phyloP scores from a whole-genome alignment of 2,888 invertebrate genomes.

The Amphipoea oculea region DNA sequence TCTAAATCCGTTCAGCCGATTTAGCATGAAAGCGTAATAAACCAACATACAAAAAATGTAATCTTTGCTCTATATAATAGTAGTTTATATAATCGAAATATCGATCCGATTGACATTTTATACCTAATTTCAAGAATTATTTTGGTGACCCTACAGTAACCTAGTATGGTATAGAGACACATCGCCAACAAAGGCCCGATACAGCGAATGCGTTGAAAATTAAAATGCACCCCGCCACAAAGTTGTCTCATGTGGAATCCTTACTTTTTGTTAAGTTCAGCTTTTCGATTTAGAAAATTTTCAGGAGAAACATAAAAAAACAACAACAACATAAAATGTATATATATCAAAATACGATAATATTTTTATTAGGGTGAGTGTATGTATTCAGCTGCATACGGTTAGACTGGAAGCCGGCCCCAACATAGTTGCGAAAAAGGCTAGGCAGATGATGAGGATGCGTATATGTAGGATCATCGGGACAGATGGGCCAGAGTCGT shows the following conservation, averaged over 20 bases:
- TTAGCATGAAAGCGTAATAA: too few species aligned
- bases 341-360: neutral
- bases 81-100: neutral
- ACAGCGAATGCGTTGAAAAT: slow-evolving; percentile 31
- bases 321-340: neutral
- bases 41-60: too few species aligned
- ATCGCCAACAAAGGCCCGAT: slow-evolving; percentile 37
- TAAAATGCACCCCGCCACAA: slow-evolving; percentile 49
- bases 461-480: too few species aligned
- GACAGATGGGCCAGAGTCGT: too few species aligned
- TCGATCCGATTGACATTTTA: neutral
- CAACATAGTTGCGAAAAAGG: too few species aligned
- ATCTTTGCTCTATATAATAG: too few species aligned
- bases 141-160: slow-evolving; percentile 42
- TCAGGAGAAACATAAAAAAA: neutral
- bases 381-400: too few species aligned
- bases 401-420: too few species aligned
- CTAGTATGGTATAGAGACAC: slow-evolving; percentile 30
- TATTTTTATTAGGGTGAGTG: neutral
- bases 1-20: too few species aligned
- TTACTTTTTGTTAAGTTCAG: neutral
- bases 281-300: neutral
- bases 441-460: too few species aligned
- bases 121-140: neutral
- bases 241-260: slow-evolving; percentile 25